Base-by-base conservation (phyloP, 2,888 invertebrate genomes). In the Leptinotarsa tumamoca region DNA sequence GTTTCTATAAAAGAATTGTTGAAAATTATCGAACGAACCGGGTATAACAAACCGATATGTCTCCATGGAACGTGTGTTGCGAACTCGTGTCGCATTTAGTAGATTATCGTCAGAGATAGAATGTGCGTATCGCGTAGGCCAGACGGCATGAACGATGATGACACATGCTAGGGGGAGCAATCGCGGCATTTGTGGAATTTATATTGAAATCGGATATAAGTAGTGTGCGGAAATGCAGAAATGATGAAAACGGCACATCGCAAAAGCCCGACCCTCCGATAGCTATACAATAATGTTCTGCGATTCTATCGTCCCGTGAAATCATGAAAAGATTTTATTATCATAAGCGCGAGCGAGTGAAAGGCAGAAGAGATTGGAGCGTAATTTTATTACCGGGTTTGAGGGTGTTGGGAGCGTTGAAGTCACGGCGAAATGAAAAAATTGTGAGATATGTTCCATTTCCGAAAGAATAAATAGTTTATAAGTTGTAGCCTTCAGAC, bases 141-240 rank as follows among this genome's bases (percentile, higher is more conserved):
- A 69, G 52, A 72, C 27, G 33, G 54, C 33, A 27, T 17, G 49
- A 54, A 4, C n/a, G 21, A 54, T 18, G 54, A 56, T 67, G 67
- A 43, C 61, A 71, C 56, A 67, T 43, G 54, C 72, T 43, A 74
- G 74, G 70, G 70, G 70, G 74, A 66, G 56, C 68, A 63, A 21
- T 72, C 51, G 67, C 58, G 71, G 77, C 74, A 67, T 69, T 72
- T 67, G 66, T 50, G 74, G 77, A 77, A 77, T 77, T 77, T 77
- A 77, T 77, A 77, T 77, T 77, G 77, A 77, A 77, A 77, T 77
- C 77, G 74, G 77, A 72, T 70, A 70, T 70, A 54, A 70, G 43
- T 33, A 70, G 49, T 70, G 43, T 43, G 68, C 68, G 58, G 49
- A 70, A 70, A 56, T 49, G 70, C 23, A 54, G 70, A 70, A 70